Evolutionary conservation across 2,888 invertebrate genomes (phyloP).

Genomic region (Pantelozetes paolii): DNA sequence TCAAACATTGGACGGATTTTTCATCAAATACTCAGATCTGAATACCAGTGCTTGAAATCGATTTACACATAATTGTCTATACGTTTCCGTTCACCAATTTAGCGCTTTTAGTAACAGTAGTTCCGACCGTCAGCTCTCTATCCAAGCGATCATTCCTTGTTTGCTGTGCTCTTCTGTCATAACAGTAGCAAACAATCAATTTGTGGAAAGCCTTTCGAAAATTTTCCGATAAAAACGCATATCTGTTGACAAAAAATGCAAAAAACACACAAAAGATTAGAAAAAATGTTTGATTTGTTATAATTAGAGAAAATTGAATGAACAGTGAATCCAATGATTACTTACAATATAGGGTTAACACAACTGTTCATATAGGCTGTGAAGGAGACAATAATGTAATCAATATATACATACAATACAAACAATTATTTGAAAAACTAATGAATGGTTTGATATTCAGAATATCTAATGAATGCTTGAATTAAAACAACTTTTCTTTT

Average conservation of each 20-base stretch:
- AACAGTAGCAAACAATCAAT: slow-evolving; percentile 48
- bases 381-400: not conserved
- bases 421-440: not conserved
- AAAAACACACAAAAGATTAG: slow-evolving; percentile 6
- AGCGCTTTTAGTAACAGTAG: not conserved
- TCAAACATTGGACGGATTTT: not conserved
- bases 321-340: not conserved
- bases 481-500: no score
- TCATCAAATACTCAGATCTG: not conserved
- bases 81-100: slow-evolving; percentile 34
- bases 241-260: slow-evolving; percentile 13
- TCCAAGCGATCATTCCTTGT: not conserved
- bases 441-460: no score
- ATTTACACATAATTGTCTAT: not conserved
- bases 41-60: not conserved
- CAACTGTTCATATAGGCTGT: slow-evolving; percentile 86
- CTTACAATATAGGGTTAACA: slow-evolving; percentile 80
- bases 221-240: slow-evolving; percentile 89
- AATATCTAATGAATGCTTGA: no score
- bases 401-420: no score
- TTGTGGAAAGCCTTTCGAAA: slow-evolving; percentile 78
- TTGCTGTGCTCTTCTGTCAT: not conserved
- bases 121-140: slow-evolving; percentile 12
- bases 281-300: slow-evolving; percentile 9
- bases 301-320: not conserved